phyloP scores from a whole-genome alignment of 2,888 invertebrate genomes.

The Euplagia quadripunctaria region DNA sequence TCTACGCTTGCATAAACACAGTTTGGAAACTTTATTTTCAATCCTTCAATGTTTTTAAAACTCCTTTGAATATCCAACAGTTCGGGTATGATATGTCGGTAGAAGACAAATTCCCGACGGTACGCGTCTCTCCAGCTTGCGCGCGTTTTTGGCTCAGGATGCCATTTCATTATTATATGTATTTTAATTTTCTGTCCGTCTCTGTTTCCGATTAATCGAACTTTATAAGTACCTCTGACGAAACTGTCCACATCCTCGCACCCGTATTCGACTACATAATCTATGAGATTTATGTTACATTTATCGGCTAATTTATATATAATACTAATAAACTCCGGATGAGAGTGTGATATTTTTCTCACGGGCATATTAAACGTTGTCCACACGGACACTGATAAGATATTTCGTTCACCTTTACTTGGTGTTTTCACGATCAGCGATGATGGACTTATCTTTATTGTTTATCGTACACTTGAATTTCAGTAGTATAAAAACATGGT shows the following conservation, averaged over 20 bases:
- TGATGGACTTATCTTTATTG: constrained; percentile 30
- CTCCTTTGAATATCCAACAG: constrained; percentile 65
- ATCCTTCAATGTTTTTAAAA: constrained; percentile 69
- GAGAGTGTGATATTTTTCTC: constrained; percentile 69
- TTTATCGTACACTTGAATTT: constrained; percentile 31
- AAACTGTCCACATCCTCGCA: constrained; percentile 70
- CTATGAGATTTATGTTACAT: constrained; percentile 56
- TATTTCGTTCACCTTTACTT: constrained; percentile 27
- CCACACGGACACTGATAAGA: constrained; percentile 41
- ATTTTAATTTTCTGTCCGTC: constrained; percentile 65
- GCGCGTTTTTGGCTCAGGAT: constrained; percentile 62
- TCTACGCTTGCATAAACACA: constrained; percentile 65
- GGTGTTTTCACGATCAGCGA: constrained; percentile 18
- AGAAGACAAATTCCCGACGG: constrained; percentile 66
- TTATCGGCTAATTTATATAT: constrained; percentile 65
- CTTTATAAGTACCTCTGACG: constrained; percentile 61
- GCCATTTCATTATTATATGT: constrained; percentile 67
- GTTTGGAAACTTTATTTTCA: constrained; percentile 74
- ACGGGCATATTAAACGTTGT: constrained; percentile 61
- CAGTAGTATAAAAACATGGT: constrained; percentile 20
- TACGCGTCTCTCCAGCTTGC: constrained; percentile 65
- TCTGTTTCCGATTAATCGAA: constrained; percentile 61
- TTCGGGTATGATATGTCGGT: constrained; percentile 59
- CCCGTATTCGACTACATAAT: constrained; percentile 61
- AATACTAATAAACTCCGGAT: constrained; percentile 65